A percentile compares a stretch with the other conserved stretches of the same genome.
Evolutionary conservation across 2,797 vertebrate genomes (phyloP).

Genomic region (Atherinosoma microstoma): DNA sequence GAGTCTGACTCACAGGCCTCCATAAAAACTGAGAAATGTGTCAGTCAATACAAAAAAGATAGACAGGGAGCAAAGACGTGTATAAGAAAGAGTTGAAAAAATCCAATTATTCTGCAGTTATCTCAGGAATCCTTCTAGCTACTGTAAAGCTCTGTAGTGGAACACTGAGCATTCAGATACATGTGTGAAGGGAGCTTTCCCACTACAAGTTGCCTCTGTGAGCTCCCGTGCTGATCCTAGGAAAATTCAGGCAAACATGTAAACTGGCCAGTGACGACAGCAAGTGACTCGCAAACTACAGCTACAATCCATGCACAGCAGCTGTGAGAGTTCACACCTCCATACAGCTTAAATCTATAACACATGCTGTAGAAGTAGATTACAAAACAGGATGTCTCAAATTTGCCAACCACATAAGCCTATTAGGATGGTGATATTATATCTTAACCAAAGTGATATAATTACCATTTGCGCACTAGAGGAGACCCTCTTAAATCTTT

Average conservation of each 20-base stretch:
- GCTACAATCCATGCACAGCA: constrained; percentile 24
- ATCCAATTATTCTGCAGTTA: constrained; percentile 44
- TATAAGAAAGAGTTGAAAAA: constrained; percentile 25
- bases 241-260: constrained; percentile 71
- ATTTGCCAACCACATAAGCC: constrained; percentile 38
- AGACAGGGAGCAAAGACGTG: neutral
- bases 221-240: constrained; percentile 62
- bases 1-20: constrained; percentile 66
- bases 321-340: constrained; percentile 49
- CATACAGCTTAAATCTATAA: constrained; percentile 31
- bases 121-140: constrained; percentile 42
- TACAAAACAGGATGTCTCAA: constrained; percentile 44
- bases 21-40: constrained; percentile 55
- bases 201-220: constrained; percentile 66
- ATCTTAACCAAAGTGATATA: constrained; percentile 32
- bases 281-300: constrained; percentile 42
- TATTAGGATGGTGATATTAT: constrained; percentile 36
- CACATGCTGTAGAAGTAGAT: constrained; percentile 32
- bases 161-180: constrained; percentile 32
- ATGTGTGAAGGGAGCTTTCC: constrained; percentile 54
- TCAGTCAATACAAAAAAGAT: constrained; percentile 45
- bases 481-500: constrained; percentile 12
- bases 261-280: constrained; percentile 64
- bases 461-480: constrained; percentile 34
- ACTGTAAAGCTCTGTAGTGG: constrained; percentile 43